A percentile compares a stretch with the other conserved stretches of the same genome.
Evolutionary conservation across 64 coral and sea anemone genomes (phyloP).

Genomic region (Porites australiensis): DNA sequence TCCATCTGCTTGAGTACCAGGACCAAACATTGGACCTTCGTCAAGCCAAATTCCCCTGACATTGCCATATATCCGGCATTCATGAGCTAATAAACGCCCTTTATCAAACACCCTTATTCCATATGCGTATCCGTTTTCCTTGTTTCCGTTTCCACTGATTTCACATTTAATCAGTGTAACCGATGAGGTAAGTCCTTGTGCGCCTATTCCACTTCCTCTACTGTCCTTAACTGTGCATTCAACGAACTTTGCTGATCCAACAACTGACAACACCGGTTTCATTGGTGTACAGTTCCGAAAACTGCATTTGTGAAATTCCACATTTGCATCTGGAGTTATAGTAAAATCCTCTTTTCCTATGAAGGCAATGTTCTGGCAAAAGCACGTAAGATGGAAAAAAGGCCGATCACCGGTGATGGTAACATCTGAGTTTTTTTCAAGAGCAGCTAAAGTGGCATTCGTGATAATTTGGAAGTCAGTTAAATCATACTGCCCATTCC

Average conservation of each 20-base stretch:
- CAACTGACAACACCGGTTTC: not conserved
- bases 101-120: not conserved
- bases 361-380: not conserved
- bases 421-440: not conserved
- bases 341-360: not conserved
- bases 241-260: not conserved
- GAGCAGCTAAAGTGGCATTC: not conserved
- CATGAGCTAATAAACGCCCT: not conserved
- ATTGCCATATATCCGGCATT: slow-evolving; percentile 15
- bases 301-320: not conserved
- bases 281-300: not conserved
- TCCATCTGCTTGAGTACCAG: not conserved
- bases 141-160: not conserved
- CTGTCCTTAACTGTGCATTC: not conserved
- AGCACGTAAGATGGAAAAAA: not conserved
- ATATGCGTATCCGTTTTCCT: not conserved
- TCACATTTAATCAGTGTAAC: not conserved
- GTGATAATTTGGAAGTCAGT: not conserved
- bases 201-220: not conserved
- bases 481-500: not conserved
- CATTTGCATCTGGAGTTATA: not conserved
- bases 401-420: not conserved
- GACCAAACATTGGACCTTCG: not conserved
- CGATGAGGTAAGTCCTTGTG: not conserved
- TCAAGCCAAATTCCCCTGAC: slow-evolving; percentile 28